These are phyloP conservation scores for Bicyclus anynana DNA, from an alignment of 1,140 invertebrate genomes.

Conservation along the genomic window DNA sequence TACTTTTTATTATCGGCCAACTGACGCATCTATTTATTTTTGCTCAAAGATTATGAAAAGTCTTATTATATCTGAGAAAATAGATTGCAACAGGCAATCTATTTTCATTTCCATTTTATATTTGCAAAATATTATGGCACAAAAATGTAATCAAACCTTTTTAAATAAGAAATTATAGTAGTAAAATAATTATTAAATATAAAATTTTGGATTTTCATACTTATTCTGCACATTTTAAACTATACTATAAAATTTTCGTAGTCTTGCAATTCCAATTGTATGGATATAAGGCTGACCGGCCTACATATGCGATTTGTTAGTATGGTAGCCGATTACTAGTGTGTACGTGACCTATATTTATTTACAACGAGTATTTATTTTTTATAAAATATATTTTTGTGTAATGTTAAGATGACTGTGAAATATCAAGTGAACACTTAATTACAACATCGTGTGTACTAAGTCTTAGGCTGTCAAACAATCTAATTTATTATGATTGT, in stretches of 20 bases:
- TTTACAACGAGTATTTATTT: constrained; percentile 24
- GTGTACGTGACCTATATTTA: constrained; percentile 6
- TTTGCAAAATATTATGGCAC: too few species aligned
- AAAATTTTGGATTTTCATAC: too few species aligned
- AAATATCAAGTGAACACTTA: constrained; percentile 21
- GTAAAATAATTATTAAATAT: too few species aligned
- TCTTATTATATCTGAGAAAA: not conserved
- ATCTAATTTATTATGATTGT: constrained; percentile 18
- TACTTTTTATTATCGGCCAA: not conserved
- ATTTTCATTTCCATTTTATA: too few species aligned
- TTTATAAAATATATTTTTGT: constrained; percentile 18
- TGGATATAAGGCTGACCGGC: too few species aligned
- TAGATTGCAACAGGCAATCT: too few species aligned
- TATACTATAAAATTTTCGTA: too few species aligned
- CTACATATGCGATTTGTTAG: too few species aligned
- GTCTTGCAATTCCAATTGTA: too few species aligned
- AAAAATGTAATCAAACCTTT: too few species aligned
- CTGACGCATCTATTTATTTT: not conserved
- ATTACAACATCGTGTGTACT: constrained; percentile 31
- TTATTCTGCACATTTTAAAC: too few species aligned
- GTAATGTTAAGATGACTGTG: constrained; percentile 17
- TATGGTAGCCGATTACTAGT: not conserved
- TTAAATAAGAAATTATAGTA: too few species aligned
- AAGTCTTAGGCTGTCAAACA: constrained; percentile 31
- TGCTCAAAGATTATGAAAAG: not conserved